These are phyloP conservation scores for Sepioteuthis lessoniana DNA, from an alignment of 2,888 invertebrate species.

Conservation along the genomic window DNA sequence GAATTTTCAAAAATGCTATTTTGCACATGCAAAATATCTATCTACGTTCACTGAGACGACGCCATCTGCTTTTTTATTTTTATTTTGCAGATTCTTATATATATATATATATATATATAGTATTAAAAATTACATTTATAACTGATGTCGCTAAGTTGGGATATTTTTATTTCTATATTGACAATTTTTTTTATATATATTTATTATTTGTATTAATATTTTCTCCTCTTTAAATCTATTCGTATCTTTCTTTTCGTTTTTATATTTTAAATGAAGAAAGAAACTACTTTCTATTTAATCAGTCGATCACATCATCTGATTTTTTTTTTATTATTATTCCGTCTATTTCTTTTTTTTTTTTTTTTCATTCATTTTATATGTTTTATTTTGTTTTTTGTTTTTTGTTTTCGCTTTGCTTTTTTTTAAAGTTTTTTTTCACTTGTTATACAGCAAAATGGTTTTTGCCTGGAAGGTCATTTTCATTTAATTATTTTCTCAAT, in stretches of 20 bases:
- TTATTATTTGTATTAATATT: neutral
- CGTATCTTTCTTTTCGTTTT: neutral
- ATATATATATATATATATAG: neutral
- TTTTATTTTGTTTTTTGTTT: too few species aligned
- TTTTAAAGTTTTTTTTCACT: neutral
- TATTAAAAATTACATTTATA: neutral
- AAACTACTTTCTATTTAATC: neutral
- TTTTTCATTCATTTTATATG: neutral
- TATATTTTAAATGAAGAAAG: neutral
- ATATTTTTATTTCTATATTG: neutral
- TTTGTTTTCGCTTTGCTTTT: too few species aligned
- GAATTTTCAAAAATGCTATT: too few species aligned
- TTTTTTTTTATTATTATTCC: neutral
- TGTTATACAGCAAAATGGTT: neutral
- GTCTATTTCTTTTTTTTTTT: neutral
- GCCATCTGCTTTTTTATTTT: too few species aligned
- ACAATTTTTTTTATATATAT: too few species aligned
- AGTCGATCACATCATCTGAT: neutral
- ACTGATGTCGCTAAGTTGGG: neutral
- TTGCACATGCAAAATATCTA: too few species aligned
- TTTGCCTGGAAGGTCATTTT: neutral
- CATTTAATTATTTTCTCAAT: too few species aligned
- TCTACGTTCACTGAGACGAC: too few species aligned
- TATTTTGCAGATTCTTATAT: neutral
- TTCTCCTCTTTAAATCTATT: neutral